Evolutionary conservation across 1,140 invertebrate species (phyloP).

Genomic region (Sinonovacula constricta): DNA sequence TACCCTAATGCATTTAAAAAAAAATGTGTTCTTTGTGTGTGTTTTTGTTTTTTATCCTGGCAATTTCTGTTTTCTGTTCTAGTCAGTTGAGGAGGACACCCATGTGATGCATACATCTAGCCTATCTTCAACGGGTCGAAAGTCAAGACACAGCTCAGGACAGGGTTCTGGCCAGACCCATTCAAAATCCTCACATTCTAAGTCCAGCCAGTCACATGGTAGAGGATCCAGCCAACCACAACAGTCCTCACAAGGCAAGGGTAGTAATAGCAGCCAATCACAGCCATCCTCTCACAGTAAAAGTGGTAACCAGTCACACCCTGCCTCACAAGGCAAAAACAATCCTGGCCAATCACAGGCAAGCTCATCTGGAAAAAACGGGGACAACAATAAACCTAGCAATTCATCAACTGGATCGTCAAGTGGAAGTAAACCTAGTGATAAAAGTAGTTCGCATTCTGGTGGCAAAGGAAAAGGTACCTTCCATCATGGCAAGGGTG

Average conservation of each 20-base stretch:
- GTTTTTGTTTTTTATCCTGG: too few species aligned
- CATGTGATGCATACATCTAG: slow-evolving; percentile 44
- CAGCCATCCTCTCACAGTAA: slow-evolving; percentile 44
- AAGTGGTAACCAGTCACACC: slow-evolving; percentile 47
- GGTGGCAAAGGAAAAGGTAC: not conserved
- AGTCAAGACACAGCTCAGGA: slow-evolving; percentile 43
- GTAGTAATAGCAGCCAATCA: slow-evolving; percentile 32
- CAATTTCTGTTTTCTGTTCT: too few species aligned
- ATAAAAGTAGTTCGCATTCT: not conserved
- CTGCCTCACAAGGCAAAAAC: slow-evolving; percentile 43
- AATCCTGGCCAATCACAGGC: slow-evolving; percentile 30
- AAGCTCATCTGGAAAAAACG: slow-evolving; percentile 33
- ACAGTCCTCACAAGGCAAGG: slow-evolving; percentile 38
- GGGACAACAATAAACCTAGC: slow-evolving; percentile 31
- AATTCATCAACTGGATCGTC: not conserved
- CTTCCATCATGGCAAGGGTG: too few species aligned
- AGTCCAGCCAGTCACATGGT: slow-evolving; percentile 46
- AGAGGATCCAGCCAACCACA: slow-evolving; percentile 40
- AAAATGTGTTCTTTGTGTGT: too few species aligned
- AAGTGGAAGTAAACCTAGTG: not conserved
- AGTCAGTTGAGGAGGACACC: slow-evolving; percentile 50
- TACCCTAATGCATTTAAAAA: too few species aligned
- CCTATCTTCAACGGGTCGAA: slow-evolving; percentile 48
- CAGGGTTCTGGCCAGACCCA: slow-evolving; percentile 22
- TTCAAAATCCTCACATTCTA: slow-evolving; percentile 38